phyloP scores from a whole-genome alignment of 2,888 invertebrate species.

The Drosophila anomalata region DNA sequence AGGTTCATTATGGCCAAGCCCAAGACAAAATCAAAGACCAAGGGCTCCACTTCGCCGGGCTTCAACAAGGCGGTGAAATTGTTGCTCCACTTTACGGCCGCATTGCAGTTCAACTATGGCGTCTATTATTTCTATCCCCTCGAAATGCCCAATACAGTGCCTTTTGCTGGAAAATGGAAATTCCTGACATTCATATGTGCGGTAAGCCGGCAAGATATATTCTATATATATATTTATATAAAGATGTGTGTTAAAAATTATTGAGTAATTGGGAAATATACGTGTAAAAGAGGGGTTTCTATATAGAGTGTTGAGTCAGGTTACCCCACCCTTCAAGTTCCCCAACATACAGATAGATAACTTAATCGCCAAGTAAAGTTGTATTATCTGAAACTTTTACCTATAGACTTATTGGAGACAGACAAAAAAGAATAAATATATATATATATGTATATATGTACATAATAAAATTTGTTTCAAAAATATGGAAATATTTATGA shows the following conservation, averaged over 20 bases:
- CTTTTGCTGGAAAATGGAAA: conserved; percentile 91
- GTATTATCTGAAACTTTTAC: neutral
- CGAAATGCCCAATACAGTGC: conserved; percentile 84
- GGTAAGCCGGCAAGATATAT: conserved; percentile 85
- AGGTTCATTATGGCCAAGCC: conserved; percentile 60
- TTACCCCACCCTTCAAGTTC: neutral
- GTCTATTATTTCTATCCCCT: conserved; percentile 89
- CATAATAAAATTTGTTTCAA: neutral
- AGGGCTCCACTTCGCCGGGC: conserved; percentile 65
- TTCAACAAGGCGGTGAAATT: conserved; percentile 74
- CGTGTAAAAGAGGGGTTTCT: neutral
- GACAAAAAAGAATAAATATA: neutral
- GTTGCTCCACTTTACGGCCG: conserved; percentile 86
- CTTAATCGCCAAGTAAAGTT: neutral
- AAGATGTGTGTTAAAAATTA: neutral
- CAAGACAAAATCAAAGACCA: conserved; percentile 61
- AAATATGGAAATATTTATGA: too few species aligned
- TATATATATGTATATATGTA: neutral
- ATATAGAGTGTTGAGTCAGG: neutral
- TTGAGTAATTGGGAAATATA: neutral
- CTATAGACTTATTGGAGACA: neutral
- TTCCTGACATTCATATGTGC: conserved; percentile 92
- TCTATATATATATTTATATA: neutral
- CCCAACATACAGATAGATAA: neutral
- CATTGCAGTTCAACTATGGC: conserved; percentile 87